Evolutionary conservation across 2,797 vertebrate genomes (phyloP).

Genomic region (Rhinella marina): DNA sequence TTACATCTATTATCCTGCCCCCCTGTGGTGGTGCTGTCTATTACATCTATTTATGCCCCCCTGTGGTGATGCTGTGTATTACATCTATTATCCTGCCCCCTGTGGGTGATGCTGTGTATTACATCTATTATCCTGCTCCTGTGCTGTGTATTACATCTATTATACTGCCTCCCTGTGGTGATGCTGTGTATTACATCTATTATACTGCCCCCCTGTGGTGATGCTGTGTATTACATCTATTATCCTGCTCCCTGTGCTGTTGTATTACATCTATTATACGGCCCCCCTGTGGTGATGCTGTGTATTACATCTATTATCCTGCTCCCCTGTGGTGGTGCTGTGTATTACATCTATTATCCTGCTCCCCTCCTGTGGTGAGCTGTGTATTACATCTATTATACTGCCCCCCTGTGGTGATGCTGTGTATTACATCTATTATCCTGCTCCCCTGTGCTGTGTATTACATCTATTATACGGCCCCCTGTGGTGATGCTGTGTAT

Average conservation of each 20-base stretch:
- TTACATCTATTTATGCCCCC: too few species aligned
- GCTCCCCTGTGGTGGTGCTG: background rate
- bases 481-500: background rate
- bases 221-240: too few species aligned
- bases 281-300: background rate
- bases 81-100: too few species aligned
- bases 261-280: background rate
- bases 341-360: too few species aligned
- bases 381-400: too few species aligned
- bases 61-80: too few species aligned
- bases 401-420: background rate
- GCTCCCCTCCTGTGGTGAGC: background rate
- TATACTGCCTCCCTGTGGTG: too few species aligned
- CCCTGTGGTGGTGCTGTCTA: too few species aligned
- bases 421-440: background rate
- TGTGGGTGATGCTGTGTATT: too few species aligned
- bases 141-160: background rate
- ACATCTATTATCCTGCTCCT: background rate
- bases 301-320: background rate
- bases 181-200: too few species aligned
- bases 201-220: too few species aligned
- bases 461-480: background rate
- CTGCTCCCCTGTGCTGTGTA: background rate
- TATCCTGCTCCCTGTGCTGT: background rate
- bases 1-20: too few species aligned